These are phyloP conservation scores for Fulmarus glacialis DNA, from an alignment of 2,113 vertebrate genomes.

Conservation along the genomic window DNA sequence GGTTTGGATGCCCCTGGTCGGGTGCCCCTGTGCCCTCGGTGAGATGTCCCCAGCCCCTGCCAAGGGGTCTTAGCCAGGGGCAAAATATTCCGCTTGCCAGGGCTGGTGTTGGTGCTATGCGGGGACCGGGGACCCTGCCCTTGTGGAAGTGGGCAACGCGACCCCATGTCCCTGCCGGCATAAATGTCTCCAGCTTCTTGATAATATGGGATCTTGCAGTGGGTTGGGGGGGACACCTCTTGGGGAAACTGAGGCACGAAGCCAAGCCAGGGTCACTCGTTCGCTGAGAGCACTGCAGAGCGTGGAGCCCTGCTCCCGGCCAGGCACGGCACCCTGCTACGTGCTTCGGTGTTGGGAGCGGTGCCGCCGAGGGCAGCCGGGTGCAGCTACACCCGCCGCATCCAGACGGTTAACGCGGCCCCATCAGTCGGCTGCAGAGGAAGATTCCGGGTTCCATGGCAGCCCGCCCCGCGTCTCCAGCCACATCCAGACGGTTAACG, in stretches of 20 bases:
- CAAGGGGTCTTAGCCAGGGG: neutral
- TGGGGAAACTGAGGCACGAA: neutral
- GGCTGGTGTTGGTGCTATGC: fast-evolving
- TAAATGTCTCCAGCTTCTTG: neutral
- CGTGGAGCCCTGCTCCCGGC: neutral
- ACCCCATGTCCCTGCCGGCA: neutral
- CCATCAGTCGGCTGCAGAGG: neutral
- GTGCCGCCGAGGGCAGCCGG: neutral
- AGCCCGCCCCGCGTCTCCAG: too few species aligned
- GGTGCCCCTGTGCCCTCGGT: neutral
- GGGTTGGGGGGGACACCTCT: fast-evolving
- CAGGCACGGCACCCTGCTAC: fast-evolving
- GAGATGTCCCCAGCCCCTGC: neutral
- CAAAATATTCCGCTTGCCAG: neutral
- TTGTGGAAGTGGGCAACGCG: fast-evolving
- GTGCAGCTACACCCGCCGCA: neutral
- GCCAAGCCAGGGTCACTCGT: neutral
- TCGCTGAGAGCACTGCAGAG: fast-evolving
- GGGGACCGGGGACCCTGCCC: neutral
- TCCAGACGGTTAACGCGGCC: neutral
- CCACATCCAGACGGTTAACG: neutral
- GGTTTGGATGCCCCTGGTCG: neutral
- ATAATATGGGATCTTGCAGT: fast-evolving
- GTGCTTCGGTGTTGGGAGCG: neutral
- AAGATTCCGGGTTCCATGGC: neutral